Evolutionary conservation across 2,888 invertebrate genomes (phyloP).

Genomic region (Neoaliturus tenellus): DNA sequence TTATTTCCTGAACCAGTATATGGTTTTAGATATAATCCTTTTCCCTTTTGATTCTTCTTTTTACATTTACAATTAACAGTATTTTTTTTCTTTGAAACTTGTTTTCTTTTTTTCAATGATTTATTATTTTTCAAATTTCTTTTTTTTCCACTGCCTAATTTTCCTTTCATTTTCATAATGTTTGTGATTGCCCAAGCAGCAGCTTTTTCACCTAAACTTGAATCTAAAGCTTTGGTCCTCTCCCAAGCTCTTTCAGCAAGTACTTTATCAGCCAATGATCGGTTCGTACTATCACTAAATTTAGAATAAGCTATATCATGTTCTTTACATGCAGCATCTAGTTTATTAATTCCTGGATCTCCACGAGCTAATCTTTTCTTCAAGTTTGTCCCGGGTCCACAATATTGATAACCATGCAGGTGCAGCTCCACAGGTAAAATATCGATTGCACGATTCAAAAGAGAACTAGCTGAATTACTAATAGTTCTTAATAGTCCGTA

Average conservation of each 20-base stretch:
- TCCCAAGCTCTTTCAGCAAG: conserved; percentile 1
- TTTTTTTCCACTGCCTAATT: neutral
- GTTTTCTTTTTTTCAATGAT: neutral
- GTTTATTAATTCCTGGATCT: conserved; percentile 48
- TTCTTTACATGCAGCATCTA: neutral
- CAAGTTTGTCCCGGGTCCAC: conserved; percentile 60
- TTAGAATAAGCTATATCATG: conserved; percentile 20
- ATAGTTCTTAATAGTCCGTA: neutral
- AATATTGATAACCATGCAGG: conserved; percentile 61
- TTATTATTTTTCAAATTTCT: neutral
- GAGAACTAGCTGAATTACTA: neutral
- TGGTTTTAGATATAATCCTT: neutral
- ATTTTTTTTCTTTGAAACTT: neutral
- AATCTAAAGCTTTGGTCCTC: neutral
- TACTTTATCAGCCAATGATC: neutral
- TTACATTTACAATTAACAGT: neutral
- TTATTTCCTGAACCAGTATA: neutral
- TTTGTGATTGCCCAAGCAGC: conserved; percentile 27
- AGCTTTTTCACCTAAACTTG: neutral
- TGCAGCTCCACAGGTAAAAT: conserved; percentile 60
- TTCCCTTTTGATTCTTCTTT: neutral
- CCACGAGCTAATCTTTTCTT: conserved; percentile 50
- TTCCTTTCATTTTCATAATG: conserved; percentile 3
- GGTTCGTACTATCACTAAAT: neutral
- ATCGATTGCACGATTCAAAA: neutral